Base-by-base conservation (phyloP, 2,888 invertebrate genomes). In the Acanthosoma haemorrhoidale region DNA sequence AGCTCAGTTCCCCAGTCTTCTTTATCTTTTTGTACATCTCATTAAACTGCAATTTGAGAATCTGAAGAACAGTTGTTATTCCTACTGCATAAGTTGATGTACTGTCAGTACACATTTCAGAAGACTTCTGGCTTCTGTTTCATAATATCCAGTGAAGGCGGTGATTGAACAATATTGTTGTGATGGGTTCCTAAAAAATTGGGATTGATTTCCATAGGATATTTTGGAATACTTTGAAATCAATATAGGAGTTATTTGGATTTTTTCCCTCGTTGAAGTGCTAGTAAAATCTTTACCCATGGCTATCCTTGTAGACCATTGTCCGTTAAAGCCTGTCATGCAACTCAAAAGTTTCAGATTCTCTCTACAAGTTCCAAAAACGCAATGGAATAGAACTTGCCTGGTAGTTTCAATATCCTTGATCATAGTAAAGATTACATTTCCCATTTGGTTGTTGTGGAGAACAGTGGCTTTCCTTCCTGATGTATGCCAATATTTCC, bases 211-310 rank as follows among this genome's bases (percentile, higher is more conserved):
- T 1, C 18, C 16, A 1, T 16, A 41, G 0, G 21, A 16, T 18
- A 18, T 16, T 8, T 41, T 41, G 4, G 41, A 3, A 4, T 41
- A 16, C 9, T 41, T 4, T 2, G 9, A 16, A 1, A 39, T 4
- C 2, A 2, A 2, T 9, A 2, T 1, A 1, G 9, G 9, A 2
- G 2, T 4, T 1, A 6, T 41, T 0, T 3, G 16, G 3, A 9
- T 8, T 11, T 18, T 18, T 6, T 1, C 8, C 18, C 15, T 41
- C 1, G 1, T n/a, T 2, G 5, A 2, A 13, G 21, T 1, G 0
- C 3, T 9, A 1, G 8, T 8, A 18, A 41, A 41, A 1, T 18
- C 16, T 8, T 18, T 41, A 3, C 18, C 41, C 8, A 41, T 41
- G 1, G 16, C 9, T 8, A 18, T 2, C 3, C 18, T 5, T 1